These are phyloP conservation scores for Rhipidura dahli DNA, from an alignment of 2,113 vertebrate species.

Conservation along the genomic window DNA sequence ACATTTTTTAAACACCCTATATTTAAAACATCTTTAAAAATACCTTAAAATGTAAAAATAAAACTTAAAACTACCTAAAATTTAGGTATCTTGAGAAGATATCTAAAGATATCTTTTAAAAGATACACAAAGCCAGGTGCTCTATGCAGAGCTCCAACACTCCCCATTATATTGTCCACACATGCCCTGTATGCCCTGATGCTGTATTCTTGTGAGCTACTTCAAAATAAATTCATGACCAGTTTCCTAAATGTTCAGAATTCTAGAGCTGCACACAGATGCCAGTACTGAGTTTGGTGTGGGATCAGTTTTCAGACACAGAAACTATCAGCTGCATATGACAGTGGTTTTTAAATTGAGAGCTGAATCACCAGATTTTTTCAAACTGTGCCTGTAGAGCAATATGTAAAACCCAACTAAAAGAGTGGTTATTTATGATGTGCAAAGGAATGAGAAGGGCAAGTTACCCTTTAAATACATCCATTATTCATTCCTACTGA, in stretches of 20 bases:
- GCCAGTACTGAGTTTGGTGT: neutral
- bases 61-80: neutral
- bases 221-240: neutral
- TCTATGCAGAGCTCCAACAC: neutral
- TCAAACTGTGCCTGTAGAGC: neutral
- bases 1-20: neutral
- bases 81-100: neutral
- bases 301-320: neutral
- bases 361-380: conserved; percentile 32
- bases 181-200: neutral
- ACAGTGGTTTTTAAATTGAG: neutral
- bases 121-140: neutral
- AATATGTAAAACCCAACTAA: conserved; percentile 17
- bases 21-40: neutral
- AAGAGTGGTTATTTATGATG: conserved; percentile 38
- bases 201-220: neutral
- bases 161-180: neutral
- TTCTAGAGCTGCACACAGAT: neutral
- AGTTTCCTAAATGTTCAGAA: neutral
- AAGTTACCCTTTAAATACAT: conserved; percentile 63
- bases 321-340: neutral
- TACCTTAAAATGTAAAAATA: neutral
- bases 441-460: conserved; percentile 43
- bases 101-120: neutral
- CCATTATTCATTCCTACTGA: conserved; percentile 67